Percentiles rank a stretch among this genome's conserved stretches.
phyloP scores from a whole-genome alignment of 2,797 vertebrate genomes.

The Spinibarbus caldwelli region DNA sequence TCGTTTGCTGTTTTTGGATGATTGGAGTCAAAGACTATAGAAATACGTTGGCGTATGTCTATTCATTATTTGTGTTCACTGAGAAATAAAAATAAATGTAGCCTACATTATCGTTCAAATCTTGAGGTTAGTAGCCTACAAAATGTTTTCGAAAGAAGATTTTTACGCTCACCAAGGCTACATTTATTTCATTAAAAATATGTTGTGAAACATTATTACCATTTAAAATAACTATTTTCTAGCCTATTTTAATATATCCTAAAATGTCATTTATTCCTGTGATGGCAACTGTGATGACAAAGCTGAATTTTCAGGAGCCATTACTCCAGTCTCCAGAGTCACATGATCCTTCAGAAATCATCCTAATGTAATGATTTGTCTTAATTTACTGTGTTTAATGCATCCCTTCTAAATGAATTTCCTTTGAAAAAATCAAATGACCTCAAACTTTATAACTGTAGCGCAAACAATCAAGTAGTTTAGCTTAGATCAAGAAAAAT shows the following conservation, averaged over 20 bases:
- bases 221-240: not conserved
- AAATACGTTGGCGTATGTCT: not conserved
- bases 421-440: not conserved
- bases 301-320: not conserved
- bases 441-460: not conserved
- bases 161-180: not conserved
- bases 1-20: not conserved
- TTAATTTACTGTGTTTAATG: not conserved
- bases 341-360: not conserved
- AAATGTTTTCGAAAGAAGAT: not conserved
- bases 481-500: not conserved
- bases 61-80: not conserved
- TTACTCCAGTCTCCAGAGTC: not conserved
- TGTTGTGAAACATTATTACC: conserved; percentile 5
- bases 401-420: not conserved
- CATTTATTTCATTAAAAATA: not conserved
- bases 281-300: not conserved
- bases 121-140: not conserved
- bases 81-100: not conserved
- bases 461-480: not conserved
- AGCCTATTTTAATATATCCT: not conserved
- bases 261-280: not conserved
- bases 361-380: not conserved
- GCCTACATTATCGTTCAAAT: not conserved
- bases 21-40: too few relatives aligned